phyloP scores from a whole-genome alignment of 2,888 invertebrate genomes.

The Ametastegia equiseti region DNA sequence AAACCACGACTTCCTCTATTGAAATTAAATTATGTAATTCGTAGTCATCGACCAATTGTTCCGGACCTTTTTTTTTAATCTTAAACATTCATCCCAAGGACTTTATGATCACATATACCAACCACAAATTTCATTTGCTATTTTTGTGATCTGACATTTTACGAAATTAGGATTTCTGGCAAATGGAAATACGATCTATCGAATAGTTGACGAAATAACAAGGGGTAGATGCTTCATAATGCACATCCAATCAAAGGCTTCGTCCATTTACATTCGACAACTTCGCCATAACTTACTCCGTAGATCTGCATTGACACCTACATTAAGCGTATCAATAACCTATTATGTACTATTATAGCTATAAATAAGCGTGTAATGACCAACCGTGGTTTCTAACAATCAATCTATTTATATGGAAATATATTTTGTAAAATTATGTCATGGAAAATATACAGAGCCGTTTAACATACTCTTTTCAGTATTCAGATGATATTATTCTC shows the following conservation, averaged over 20 bases:
- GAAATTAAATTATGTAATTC: background rate
- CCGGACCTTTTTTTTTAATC: background rate
- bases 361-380: background rate
- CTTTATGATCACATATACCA: background rate
- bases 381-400: background rate
- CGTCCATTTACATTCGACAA: background rate
- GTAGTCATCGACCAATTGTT: background rate
- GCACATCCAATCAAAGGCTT: background rate
- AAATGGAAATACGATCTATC: background rate
- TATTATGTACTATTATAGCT: background rate
- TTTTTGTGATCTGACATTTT: background rate
- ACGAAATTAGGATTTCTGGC: background rate
- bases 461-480: no score
- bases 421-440: background rate
- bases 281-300: background rate
- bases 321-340: background rate
- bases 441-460: background rate
- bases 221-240: background rate
- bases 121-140: background rate
- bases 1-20: background rate
- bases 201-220: background rate
- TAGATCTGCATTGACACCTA: background rate
- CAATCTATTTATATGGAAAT: background rate
- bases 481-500: no score
- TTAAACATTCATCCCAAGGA: background rate